Base-by-base conservation (phyloP, 2,113 vertebrate genomes). In the Chaetorhynchus papuensis region DNA sequence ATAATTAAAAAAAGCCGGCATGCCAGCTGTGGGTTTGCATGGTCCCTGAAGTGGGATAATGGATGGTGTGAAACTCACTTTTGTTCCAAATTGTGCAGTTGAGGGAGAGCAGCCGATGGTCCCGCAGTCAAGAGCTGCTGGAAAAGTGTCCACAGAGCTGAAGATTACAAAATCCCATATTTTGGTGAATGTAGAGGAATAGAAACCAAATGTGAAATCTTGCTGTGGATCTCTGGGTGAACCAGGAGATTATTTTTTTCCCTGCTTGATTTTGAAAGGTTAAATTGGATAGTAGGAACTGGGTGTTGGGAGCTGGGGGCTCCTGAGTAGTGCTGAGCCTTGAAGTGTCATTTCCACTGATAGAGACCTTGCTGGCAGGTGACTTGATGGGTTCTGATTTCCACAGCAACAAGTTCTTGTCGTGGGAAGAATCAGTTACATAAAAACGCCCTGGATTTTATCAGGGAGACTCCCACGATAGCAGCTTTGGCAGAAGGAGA, bases 81-180 rank as follows among this genome's bases (percentile, higher is more conserved):
- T 59, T 64, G 16, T 84, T 91, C 49, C 75, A 82, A 71, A 41
- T 42, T 35, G 49, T 37, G 27, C 59, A 31, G 20, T 5, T 33
- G 42, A 56, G 70, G 60, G 60, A 54, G 60, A 60, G 44, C 64
- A 85, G 65, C 27, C 0, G 0, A 53, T 28, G 37, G 53, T 69
- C 69, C 50, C 0, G 0, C 50, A 44, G 47, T 23, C 2, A 0
- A 24, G 70, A 44, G 31, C 49, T 63, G 37, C 45, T 85, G 85
- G 47, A 44, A n/a, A 16, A 66, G 26, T 1, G 12, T 66, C 75
- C 1, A 0, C 1, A 61, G 50, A 82, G 39, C 60, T 0, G 2
- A 50, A 80, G 54, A 68, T 41, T 17, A 6, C 7, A 52, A 42
- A 56, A 39, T 19, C 5, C 6, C 17, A 1, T 23, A 3, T 77